Percentiles rank a stretch among this genome's conserved stretches.
Conservation (phyloP, 2,888 invertebrate species). For the Catocala fraxini region DNA sequence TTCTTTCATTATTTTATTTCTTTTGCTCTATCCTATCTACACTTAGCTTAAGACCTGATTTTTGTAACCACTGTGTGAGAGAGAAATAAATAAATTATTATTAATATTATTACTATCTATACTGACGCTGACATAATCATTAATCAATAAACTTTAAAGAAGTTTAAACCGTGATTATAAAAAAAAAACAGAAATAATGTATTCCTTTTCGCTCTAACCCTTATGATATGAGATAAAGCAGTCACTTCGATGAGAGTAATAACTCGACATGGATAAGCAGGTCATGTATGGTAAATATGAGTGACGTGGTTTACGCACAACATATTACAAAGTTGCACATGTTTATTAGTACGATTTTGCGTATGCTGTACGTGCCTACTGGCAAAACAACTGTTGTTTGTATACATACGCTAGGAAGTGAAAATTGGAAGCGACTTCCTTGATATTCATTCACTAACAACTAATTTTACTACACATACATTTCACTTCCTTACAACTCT, state of each 20-base stretch:
- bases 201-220: slow-evolving; percentile 18
- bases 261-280: slow-evolving; percentile 59
- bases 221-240: slow-evolving; percentile 37
- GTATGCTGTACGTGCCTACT: slow-evolving; percentile 13
- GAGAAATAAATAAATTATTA: too few species aligned
- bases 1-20: too few species aligned
- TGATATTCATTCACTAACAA: slow-evolving; percentile 25
- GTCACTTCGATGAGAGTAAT: slow-evolving; percentile 39
- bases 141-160: too few species aligned
- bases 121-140: too few species aligned
- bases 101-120: too few species aligned
- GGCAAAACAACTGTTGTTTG: slow-evolving; percentile 41
- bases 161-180: too few species aligned
- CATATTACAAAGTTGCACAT: slow-evolving; percentile 51
- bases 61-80: too few species aligned
- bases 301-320: slow-evolving; percentile 38
- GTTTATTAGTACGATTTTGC: slow-evolving; percentile 28
- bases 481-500: neutral
- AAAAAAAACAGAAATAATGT: slow-evolving; percentile 5
- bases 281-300: slow-evolving; percentile 70
- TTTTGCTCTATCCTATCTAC: too few species aligned
- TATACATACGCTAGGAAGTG: slow-evolving; percentile 41
- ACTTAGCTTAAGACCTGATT: too few species aligned
- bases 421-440: slow-evolving; percentile 40
- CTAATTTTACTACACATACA: slow-evolving; percentile 4